Percentiles rank a stretch among this genome's conserved stretches.
Evolutionary conservation across 1,140 invertebrate genomes (phyloP).

Genomic region (Lordiphosa stackelbergi): DNA sequence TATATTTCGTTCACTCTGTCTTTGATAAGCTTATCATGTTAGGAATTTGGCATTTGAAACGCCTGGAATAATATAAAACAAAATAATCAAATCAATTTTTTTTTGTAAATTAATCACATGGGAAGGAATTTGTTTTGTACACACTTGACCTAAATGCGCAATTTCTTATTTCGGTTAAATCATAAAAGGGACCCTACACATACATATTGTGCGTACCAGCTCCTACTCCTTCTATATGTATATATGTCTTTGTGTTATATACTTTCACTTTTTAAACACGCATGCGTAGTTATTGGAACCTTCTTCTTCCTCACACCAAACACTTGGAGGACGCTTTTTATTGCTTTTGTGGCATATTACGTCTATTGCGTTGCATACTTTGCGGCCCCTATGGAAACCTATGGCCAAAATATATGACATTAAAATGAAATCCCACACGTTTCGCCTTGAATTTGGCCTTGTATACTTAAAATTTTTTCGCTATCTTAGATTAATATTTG

Average conservation of each 20-base stretch:
- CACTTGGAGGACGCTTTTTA: not conserved
- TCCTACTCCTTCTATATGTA: conserved; percentile 12
- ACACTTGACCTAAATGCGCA: conserved; percentile 70
- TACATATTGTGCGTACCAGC: not conserved
- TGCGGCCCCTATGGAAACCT: conserved; percentile 4
- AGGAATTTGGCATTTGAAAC: conserved; percentile 8
- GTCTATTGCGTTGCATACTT: conserved; percentile 33
- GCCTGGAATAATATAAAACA: not conserved
- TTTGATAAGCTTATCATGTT: conserved; percentile 9
- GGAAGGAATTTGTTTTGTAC: conserved; percentile 24
- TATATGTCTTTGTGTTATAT: conserved; percentile 19
- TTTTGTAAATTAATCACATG: conserved; percentile 35
- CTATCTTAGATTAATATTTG: conserved; percentile 13
- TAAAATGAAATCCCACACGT: conserved; percentile 2
- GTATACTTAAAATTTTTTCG: not conserved
- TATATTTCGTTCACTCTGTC: not conserved
- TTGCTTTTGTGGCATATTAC: conserved; percentile 10
- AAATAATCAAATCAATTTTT: conserved; percentile 24
- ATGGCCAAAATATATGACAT: not conserved
- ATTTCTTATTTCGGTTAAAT: conserved; percentile 17
- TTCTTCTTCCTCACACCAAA: not conserved
- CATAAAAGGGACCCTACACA: not conserved
- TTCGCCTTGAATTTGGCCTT: not conserved
- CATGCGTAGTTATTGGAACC: conserved; percentile 38
- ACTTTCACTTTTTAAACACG: conserved; percentile 62